Evolutionary conservation across 2,113 vertebrate genomes (phyloP).

Genomic region (Euleptes europaea): DNA sequence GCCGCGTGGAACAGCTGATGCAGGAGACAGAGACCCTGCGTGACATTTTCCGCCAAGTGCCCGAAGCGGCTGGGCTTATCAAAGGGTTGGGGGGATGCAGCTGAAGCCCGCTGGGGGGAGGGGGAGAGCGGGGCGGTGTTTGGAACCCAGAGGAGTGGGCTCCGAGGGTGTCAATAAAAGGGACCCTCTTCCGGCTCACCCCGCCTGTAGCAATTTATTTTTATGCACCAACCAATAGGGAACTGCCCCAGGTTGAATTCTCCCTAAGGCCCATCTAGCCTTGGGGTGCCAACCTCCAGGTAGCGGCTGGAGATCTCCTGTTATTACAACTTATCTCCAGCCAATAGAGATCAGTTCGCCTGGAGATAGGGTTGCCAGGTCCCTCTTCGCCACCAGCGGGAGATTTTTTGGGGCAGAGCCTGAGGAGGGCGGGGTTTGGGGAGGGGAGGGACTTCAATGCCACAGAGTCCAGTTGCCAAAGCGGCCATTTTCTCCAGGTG

Average conservation of each 20-base stretch:
- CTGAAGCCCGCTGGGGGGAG: constrained; percentile 26
- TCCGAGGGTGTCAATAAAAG: constrained; percentile 7
- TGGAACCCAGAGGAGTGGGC: not conserved
- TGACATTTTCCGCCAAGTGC: constrained; percentile 87
- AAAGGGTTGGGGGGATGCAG: constrained; percentile 69
- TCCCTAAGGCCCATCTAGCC: not conserved
- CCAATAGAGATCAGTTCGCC: too few species aligned
- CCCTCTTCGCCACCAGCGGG: too few species aligned
- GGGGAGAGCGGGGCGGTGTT: not conserved
- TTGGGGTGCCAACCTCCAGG: too few species aligned
- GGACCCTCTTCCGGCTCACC: not conserved
- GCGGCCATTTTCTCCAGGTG: too few species aligned
- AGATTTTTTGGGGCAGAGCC: too few species aligned
- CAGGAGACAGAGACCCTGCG: constrained; percentile 88
- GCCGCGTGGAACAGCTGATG: constrained; percentile 83
- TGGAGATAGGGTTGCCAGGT: too few species aligned
- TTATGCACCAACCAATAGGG: not conserved
- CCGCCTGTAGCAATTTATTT: not conserved
- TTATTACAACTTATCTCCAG: too few species aligned
- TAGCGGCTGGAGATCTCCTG: too few species aligned
- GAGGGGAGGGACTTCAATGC: too few species aligned
- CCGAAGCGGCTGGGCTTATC: constrained; percentile 69
- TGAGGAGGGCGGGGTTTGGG: too few species aligned
- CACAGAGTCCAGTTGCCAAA: too few species aligned
- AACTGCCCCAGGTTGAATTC: not conserved